Evolutionary conservation across 2,888 invertebrate species (phyloP).

Genomic region (Tenodera sinensis): DNA sequence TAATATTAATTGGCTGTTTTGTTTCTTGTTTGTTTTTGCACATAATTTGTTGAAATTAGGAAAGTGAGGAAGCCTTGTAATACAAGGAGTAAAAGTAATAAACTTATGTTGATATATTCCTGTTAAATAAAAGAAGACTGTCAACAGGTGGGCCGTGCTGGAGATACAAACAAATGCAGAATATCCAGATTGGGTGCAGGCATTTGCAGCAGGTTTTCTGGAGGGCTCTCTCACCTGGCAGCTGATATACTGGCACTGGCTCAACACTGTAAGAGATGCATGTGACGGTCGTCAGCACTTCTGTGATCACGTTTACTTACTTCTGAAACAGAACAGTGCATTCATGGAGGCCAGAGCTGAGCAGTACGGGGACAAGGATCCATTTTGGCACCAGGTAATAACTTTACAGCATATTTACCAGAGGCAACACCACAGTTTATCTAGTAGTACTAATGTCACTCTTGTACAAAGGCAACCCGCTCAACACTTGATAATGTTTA

Average conservation of each 20-base stretch:
- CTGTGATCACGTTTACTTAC: slow-evolving; percentile 63
- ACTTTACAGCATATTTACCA: too few relatives aligned
- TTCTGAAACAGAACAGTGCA: slow-evolving; percentile 60
- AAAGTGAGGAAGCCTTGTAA: too few relatives aligned
- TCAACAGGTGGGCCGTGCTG: slow-evolving; percentile 71
- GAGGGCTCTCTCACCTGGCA: slow-evolving; percentile 82
- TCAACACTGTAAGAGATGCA: slow-evolving; percentile 59
- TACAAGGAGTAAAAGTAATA: too few relatives aligned
- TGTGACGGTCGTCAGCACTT: slow-evolving; percentile 54
- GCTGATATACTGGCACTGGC: slow-evolving; percentile 73
- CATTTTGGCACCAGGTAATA: slow-evolving; percentile 80
- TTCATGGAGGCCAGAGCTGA: slow-evolving; percentile 59
- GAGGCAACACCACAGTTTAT: too few relatives aligned
- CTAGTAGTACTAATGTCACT: too few relatives aligned
- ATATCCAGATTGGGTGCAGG: slow-evolving; percentile 76
- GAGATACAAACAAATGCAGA: slow-evolving; percentile 73
- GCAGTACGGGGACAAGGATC: slow-evolving; percentile 49
- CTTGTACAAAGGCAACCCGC: too few relatives aligned
- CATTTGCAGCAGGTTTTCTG: slow-evolving; percentile 79
- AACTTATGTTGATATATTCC: too few relatives aligned
- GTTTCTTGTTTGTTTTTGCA: too few relatives aligned
- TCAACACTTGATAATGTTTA: too few relatives aligned
- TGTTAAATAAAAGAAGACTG: too few relatives aligned
- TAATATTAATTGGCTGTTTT: too few relatives aligned
- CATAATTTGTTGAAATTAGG: too few relatives aligned